phyloP scores from a whole-genome alignment of 2,888 invertebrate species.

The Clitarchus hookeri region DNA sequence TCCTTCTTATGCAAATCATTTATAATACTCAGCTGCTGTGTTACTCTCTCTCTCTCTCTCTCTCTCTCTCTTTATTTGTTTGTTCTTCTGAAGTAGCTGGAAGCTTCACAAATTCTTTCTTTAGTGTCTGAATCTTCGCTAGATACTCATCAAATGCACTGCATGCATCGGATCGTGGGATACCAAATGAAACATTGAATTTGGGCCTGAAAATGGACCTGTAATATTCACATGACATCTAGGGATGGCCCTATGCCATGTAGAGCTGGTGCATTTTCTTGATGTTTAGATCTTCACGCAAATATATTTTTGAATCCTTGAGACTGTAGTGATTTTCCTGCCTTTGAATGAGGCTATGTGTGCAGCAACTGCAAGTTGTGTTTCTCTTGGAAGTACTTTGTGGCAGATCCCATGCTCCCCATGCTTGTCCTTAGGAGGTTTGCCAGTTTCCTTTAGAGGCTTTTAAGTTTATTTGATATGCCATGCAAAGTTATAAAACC shows the following conservation, averaged over 20 bases:
- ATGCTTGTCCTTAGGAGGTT: background rate
- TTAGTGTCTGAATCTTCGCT: background rate
- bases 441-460: background rate
- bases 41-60: no score
- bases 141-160: no score
- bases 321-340: constrained; percentile 43
- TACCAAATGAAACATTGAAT: no score
- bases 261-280: constrained; percentile 40
- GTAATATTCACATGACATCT: no score
- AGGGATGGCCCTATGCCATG: no score
- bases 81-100: no score
- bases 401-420: background rate
- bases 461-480: constrained; percentile 6
- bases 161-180: no score
- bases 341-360: constrained; percentile 44
- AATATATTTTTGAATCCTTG: constrained; percentile 44
- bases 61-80: background rate
- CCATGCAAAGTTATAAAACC: constrained; percentile 21
- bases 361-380: constrained; percentile 11
- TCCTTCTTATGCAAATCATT: no score
- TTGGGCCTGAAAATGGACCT: no score
- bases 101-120: background rate
- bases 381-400: no score
- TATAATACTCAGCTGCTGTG: no score
- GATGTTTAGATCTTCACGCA: constrained; percentile 42